phyloP scores from a whole-genome alignment of 1,140 invertebrate species.

The Orchesella cincta region DNA sequence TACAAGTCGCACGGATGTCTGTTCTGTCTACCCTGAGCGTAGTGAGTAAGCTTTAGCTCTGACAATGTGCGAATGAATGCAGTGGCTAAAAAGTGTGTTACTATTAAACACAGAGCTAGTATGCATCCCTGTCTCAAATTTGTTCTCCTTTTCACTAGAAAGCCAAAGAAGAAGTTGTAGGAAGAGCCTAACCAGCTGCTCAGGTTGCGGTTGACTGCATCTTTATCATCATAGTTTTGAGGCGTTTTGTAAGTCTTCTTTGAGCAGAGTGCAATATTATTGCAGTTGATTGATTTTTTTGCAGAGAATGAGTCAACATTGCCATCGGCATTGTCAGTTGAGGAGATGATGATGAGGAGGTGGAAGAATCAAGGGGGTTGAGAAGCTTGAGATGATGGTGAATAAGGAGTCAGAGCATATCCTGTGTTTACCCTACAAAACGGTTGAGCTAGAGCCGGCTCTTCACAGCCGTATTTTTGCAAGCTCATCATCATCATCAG shows the following conservation, averaged over 20 bases:
- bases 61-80: constrained; percentile 15
- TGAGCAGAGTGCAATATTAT: too few species aligned
- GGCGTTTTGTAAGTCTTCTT: background rate
- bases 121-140: too few species aligned
- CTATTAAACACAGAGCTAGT: background rate
- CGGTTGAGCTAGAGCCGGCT: background rate
- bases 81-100: constrained; percentile 22
- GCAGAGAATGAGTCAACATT: background rate
- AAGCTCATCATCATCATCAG: background rate
- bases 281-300: background rate
- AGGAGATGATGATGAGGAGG: background rate
- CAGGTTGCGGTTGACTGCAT: too few species aligned
- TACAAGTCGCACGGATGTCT: constrained; percentile 11
- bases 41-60: background rate
- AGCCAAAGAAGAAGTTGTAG: background rate
- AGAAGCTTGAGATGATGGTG: background rate
- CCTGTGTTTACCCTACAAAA: constrained; percentile 24
- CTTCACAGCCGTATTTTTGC: background rate
- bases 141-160: background rate
- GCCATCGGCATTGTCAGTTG: constrained; percentile 6
- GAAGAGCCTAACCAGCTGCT: too few species aligned
- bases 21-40: background rate
- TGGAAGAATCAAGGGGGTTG: background rate
- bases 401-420: background rate
- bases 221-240: too few species aligned